Percentiles rank a stretch among this genome's conserved stretches.
phyloP scores from a whole-genome alignment of 2,797 vertebrate species.

The Paguma larvata region DNA sequence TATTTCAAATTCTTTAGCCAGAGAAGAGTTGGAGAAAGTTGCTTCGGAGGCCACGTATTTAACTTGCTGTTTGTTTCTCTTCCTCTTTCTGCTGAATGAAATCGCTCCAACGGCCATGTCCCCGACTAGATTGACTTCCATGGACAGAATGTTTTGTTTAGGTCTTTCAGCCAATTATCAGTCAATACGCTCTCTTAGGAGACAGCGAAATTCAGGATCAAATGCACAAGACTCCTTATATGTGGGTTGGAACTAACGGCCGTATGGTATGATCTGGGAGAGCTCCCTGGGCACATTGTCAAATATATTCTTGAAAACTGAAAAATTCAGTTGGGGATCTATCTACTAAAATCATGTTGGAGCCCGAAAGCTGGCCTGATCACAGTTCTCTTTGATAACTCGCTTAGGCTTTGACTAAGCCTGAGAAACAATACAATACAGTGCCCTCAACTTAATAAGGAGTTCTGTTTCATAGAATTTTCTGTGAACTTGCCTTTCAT shows the following conservation, averaged over 20 bases:
- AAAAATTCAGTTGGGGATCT: background rate
- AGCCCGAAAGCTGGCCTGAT: background rate
- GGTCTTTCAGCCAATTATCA: conserved; percentile 36
- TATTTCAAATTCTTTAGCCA: background rate
- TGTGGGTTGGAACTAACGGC: background rate
- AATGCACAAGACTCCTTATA: background rate
- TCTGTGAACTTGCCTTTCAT: background rate
- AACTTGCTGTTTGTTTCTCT: background rate
- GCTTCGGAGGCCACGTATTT: background rate
- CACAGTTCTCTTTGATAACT: background rate
- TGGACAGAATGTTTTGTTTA: conserved; percentile 34
- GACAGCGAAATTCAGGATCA: background rate
- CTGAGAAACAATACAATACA: background rate
- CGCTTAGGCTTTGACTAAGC: background rate
- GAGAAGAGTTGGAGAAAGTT: background rate
- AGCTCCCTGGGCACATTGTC: background rate
- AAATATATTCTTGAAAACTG: conserved; percentile 39
- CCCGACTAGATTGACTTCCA: background rate
- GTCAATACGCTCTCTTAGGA: background rate
- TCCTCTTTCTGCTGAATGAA: background rate
- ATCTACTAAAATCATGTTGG: background rate
- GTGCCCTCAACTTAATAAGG: background rate
- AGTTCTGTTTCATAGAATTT: background rate
- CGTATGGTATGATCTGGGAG: background rate
- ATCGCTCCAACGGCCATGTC: background rate